Conservation (phyloP, 2,888 invertebrate genomes). For the Synergus japonicus region DNA sequence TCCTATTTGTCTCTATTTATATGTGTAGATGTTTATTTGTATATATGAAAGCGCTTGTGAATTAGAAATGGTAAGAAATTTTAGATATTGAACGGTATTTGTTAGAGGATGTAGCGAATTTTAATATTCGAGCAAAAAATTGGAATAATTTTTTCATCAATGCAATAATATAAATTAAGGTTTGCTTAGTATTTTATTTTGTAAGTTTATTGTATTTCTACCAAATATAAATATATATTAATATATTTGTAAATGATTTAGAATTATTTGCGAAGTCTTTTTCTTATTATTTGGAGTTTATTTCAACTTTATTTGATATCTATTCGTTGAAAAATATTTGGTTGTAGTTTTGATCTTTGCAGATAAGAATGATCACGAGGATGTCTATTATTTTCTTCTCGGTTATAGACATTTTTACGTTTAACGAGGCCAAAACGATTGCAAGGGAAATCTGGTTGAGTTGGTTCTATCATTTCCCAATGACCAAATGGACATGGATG, state of each 20-base stretch:
- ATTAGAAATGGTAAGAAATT: not conserved
- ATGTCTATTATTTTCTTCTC: constrained; percentile 1
- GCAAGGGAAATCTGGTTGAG: constrained; percentile 47
- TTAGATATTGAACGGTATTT: not conserved
- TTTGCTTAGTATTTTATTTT: not conserved
- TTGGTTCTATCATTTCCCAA: constrained; percentile 76
- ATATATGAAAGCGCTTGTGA: not conserved
- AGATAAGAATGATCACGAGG: not conserved
- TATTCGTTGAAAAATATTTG: not conserved
- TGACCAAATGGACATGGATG: constrained; percentile 77
- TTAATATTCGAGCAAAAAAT: not conserved
- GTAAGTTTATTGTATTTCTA: not conserved
- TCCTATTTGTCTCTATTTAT: not conserved
- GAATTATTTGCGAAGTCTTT: not conserved
- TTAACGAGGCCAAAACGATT: constrained; percentile 51
- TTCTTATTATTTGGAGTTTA: not conserved
- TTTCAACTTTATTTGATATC: not conserved
- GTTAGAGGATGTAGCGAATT: not conserved
- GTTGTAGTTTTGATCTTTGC: not conserved
- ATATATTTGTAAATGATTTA: not conserved
- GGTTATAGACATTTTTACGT: not conserved
- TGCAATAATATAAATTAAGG: not conserved
- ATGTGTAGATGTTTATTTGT: not conserved
- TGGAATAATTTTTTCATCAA: not conserved
- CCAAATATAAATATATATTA: not conserved